Conservation (phyloP, 2,797 vertebrate genomes). For the Novumbra hubbsi region DNA sequence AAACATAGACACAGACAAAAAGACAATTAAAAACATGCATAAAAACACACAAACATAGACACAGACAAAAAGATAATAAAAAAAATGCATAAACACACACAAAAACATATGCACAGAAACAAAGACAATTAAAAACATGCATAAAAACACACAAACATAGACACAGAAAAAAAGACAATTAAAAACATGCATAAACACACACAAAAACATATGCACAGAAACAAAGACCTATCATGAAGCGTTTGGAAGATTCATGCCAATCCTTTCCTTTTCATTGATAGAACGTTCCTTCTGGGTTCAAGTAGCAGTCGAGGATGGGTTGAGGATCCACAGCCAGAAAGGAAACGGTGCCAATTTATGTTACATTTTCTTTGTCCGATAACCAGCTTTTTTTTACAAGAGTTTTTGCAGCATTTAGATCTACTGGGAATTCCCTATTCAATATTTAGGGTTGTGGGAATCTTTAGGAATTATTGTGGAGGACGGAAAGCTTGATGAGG, state of each 20-base stretch:
- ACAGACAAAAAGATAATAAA: no score
- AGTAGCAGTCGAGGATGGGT: constrained; percentile 8
- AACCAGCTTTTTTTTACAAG: background rate
- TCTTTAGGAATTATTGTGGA: constrained; percentile 41
- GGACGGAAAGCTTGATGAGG: constrained; percentile 58
- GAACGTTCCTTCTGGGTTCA: background rate
- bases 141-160: background rate
- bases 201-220: background rate
- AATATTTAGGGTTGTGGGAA: constrained; percentile 20
- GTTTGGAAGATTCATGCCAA: constrained; percentile 28
- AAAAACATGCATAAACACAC: constrained; percentile 30
- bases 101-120: background rate
- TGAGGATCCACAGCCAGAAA: background rate
- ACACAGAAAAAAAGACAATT: constrained; percentile 21
- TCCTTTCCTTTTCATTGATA: constrained; percentile 8
- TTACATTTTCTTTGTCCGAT: constrained; percentile 1
- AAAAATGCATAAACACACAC: background rate
- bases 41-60: background rate
- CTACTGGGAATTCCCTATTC: constrained; percentile 42
- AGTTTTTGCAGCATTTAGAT: constrained; percentile 24
- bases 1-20: background rate
- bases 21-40: background rate
- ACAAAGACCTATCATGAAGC: background rate
- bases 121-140: background rate
- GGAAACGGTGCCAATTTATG: background rate